A percentile compares a stretch with the other conserved stretches of the same genome.
phyloP scores from a whole-genome alignment of 1,140 invertebrate species.

The Diplogasteroides magnus region DNA sequence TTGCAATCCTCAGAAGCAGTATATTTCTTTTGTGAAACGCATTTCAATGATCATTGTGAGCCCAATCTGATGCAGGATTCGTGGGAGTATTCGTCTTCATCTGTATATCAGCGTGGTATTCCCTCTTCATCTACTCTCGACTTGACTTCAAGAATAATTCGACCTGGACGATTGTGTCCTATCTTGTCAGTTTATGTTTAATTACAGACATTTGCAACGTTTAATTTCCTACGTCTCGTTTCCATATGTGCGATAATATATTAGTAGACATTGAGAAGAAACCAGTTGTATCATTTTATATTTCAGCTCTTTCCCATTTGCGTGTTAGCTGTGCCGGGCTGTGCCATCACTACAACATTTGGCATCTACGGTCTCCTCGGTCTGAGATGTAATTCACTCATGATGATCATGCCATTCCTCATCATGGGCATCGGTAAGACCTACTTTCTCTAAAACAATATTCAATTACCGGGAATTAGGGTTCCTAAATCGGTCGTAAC shows the following conservation, averaged over 20 bases:
- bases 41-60: conserved; percentile 18
- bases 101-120: conserved; percentile 11
- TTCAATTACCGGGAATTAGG: no score
- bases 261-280: no score
- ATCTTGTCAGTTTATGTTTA: no score
- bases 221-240: no score
- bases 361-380: conserved; percentile 23
- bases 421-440: conserved; percentile 39
- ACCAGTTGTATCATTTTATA: no score
- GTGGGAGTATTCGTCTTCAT: conserved; percentile 39
- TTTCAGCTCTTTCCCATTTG: not conserved
- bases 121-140: not conserved
- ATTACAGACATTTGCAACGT: no score
- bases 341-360: not conserved
- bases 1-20: conserved; percentile 7
- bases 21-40: conserved; percentile 12
- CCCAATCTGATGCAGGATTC: conserved; percentile 33
- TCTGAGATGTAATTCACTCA: conserved; percentile 42
- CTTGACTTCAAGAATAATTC: no score
- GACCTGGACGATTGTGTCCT: no score
- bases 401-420: conserved; percentile 52
- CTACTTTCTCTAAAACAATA: conserved; percentile 15
- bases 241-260: no score
- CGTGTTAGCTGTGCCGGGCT: not conserved
- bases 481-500: no score